A percentile compares a stretch with the other conserved stretches of the same genome.
Conservation (phyloP, 2,113 vertebrate genomes). For the Rissa tridactyla region DNA sequence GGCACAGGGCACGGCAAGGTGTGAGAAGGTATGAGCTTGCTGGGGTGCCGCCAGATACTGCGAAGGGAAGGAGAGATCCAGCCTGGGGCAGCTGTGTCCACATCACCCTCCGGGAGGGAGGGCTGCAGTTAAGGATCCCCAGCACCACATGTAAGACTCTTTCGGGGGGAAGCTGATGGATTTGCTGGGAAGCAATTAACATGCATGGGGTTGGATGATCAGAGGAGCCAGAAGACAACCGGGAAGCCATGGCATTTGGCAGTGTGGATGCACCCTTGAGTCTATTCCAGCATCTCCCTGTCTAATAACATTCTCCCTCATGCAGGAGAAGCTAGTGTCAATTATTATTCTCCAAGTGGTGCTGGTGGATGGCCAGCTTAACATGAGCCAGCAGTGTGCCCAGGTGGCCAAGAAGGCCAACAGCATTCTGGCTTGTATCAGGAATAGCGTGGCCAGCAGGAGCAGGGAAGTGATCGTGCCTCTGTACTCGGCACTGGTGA, state of each 20-base stretch:
- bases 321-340: background rate
- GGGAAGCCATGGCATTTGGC: background rate
- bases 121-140: background rate
- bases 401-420: too few relatives aligned
- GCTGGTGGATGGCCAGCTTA: too few relatives aligned
- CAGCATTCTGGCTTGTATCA: too few relatives aligned
- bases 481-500: too few relatives aligned
- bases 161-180: background rate
- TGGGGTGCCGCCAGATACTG: background rate
- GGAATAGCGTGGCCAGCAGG: too few relatives aligned
- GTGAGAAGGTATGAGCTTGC: background rate
- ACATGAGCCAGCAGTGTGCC: too few relatives aligned
- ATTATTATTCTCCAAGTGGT: background rate
- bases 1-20: background rate
- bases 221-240: background rate
- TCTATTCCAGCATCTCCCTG: background rate
- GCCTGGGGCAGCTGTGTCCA: rapidly evolving
- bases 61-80: background rate
- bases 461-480: too few relatives aligned
- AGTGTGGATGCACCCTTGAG: background rate
- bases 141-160: rapidly evolving
- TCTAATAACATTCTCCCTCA: background rate
- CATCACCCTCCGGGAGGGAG: background rate
- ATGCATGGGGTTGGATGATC: background rate
- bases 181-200: background rate